Conservation (phyloP, 2,113 vertebrate genomes). For the Phyllopteryx taeniolatus region DNA sequence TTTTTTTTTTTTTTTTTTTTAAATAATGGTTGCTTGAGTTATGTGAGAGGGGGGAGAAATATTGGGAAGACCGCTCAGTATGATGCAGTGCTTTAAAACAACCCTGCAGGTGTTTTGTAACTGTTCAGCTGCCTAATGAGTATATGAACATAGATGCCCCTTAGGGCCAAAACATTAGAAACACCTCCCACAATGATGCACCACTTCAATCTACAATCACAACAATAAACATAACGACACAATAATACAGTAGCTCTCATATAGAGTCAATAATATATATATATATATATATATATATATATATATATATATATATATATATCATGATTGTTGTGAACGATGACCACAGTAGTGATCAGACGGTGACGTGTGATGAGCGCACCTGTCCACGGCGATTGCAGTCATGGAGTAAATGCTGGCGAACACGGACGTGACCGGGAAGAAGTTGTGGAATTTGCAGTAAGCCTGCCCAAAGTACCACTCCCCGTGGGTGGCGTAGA, state of each 20-base stretch:
- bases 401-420: constrained; percentile 99
- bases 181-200: neutral
- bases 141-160: no score
- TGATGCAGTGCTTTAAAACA: neutral
- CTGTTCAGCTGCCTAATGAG: neutral
- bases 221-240: neutral
- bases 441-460: constrained; percentile 98
- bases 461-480: constrained; percentile 97
- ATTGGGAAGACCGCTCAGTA: no score
- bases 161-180: neutral
- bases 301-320: neutral
- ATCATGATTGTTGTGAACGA: neutral
- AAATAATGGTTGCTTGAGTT: no score
- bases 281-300: neutral
- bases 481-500: constrained; percentile 88
- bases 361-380: constrained; percentile 34
- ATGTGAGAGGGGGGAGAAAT: no score
- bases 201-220: no score
- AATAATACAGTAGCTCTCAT: neutral
- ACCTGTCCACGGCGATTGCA: constrained; percentile 96
- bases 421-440: constrained; percentile 93
- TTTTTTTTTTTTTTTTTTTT: neutral
- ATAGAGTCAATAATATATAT: neutral
- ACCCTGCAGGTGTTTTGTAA: neutral
- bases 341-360: neutral